phyloP scores from a whole-genome alignment of 35 echinoderm and acorn worm species.

The Diadema setosum region DNA sequence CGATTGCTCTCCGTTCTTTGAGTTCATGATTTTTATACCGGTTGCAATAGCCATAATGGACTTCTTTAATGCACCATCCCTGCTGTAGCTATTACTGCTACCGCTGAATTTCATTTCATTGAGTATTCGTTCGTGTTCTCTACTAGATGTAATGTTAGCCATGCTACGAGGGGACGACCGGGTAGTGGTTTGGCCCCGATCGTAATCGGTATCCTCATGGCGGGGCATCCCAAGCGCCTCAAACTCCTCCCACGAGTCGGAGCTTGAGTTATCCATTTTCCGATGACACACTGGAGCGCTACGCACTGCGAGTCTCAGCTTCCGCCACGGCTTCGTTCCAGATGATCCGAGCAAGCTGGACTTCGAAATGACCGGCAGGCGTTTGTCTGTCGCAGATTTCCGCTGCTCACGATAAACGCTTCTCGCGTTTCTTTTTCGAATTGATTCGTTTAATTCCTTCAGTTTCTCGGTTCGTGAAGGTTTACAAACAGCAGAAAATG shows the following conservation, averaged over 20 bases:
- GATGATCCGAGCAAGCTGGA: not conserved
- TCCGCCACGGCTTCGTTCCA: not conserved
- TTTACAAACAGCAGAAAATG: not conserved
- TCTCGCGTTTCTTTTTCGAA: not conserved
- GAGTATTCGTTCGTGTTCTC: not conserved
- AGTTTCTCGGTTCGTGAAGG: not conserved
- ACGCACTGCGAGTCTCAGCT: not conserved
- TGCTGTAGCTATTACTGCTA: not conserved
- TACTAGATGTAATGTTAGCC: not conserved
- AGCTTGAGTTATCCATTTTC: not conserved
- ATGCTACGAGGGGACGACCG: not conserved
- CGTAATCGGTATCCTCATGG: not conserved
- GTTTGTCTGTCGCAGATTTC: not conserved
- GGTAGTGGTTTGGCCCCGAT: not conserved
- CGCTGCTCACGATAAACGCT: not conserved
- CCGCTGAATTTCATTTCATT: not conserved
- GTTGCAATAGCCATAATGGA: not conserved
- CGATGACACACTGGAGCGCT: not conserved
- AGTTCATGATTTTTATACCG: not conserved
- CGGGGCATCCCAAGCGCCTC: not conserved
- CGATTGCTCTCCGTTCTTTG: not conserved
- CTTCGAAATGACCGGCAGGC: not conserved
- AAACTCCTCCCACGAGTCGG: not conserved
- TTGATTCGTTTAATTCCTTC: not conserved
- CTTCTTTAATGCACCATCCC: not conserved